phyloP scores from a whole-genome alignment of 2,797 vertebrate species.

The Poecilia velifera region DNA sequence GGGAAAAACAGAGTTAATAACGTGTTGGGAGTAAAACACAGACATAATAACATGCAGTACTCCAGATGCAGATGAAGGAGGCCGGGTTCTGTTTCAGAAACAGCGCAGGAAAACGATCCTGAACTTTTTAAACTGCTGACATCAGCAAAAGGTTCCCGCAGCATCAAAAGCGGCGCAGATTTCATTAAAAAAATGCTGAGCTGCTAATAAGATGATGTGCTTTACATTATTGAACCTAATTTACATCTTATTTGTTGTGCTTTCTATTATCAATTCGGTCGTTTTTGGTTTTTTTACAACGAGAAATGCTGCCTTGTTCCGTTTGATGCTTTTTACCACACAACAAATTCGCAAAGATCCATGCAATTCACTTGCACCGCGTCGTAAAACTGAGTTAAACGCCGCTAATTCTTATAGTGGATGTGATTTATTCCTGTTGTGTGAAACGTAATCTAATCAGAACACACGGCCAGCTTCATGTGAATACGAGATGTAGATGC shows the following conservation, averaged over 20 bases:
- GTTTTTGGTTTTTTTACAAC: not conserved
- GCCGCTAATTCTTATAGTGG: not conserved
- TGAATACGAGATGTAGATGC: not conserved
- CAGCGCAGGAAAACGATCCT: not conserved
- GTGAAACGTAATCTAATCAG: not conserved
- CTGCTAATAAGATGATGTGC: not conserved
- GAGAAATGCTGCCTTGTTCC: not conserved
- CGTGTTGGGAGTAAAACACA: not conserved
- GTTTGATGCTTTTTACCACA: not conserved
- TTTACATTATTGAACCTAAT: not conserved
- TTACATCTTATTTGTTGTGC: not conserved
- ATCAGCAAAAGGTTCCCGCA: not conserved
- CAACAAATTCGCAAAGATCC: not conserved
- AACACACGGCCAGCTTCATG: not conserved
- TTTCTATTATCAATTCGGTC: not conserved
- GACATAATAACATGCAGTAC: not conserved
- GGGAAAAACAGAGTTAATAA: slow-evolving; percentile 26
- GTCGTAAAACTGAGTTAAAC: not conserved
- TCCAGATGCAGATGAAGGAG: not conserved
- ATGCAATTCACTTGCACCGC: not conserved
- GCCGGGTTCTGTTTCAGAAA: not conserved
- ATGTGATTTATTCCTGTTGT: not conserved
- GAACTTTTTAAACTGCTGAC: not conserved
- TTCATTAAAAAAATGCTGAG: not conserved
- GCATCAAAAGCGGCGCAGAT: not conserved